These are phyloP conservation scores for Siphlonurus alternatus DNA, from an alignment of 2,888 invertebrate genomes.

Conservation along the genomic window DNA sequence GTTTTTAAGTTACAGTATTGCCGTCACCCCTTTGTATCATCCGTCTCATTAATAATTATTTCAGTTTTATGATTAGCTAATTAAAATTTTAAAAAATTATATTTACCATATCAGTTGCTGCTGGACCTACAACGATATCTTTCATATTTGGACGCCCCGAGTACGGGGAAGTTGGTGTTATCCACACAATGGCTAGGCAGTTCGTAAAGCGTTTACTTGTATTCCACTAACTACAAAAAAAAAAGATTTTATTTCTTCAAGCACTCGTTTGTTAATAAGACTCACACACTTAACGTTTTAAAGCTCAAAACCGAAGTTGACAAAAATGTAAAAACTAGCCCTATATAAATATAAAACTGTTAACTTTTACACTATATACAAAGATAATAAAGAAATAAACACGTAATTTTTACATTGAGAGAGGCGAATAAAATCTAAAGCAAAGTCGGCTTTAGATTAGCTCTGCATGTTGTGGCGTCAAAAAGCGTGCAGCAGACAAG, in stretches of 20 bases:
- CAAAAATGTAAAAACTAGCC: neutral
- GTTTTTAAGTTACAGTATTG: no score
- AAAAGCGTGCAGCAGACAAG: neutral
- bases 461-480: conserved; percentile 1
- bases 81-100: neutral
- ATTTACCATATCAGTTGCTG: neutral
- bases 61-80: no score
- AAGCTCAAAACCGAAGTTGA: neutral
- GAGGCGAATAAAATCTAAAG: neutral
- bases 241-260: neutral
- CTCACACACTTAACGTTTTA: neutral
- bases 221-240: neutral
- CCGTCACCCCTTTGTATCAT: no score
- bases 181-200: conserved; percentile 3
- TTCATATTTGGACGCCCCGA: conserved; percentile 1
- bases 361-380: conserved; percentile 1
- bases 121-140: neutral
- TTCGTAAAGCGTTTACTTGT: neutral
- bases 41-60: no score
- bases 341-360: neutral
- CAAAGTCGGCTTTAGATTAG: neutral
- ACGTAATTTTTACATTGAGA: neutral
- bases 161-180: conserved; percentile 1
- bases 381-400: neutral
- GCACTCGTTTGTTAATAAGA: neutral